A percentile compares a stretch with the other conserved stretches of the same genome.
Evolutionary conservation across 2,888 invertebrate species (phyloP).

Genomic region (Drosophila niveifrons): DNA sequence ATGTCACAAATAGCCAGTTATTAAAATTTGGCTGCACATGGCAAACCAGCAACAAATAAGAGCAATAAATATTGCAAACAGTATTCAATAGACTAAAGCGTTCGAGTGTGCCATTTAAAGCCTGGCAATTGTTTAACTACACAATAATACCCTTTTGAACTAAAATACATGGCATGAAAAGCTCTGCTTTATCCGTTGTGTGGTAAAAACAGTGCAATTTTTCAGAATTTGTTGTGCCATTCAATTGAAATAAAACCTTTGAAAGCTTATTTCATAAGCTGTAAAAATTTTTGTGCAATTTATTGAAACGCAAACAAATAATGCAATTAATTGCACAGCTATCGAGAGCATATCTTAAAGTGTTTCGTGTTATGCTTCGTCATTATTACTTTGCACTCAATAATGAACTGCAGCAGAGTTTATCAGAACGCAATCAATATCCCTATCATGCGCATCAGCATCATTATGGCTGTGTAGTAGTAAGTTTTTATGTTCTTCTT

Average conservation of each 20-base stretch:
- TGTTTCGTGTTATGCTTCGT: not conserved
- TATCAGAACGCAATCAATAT: constrained; percentile 11
- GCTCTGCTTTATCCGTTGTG: not conserved
- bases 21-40: not conserved
- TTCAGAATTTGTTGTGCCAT: not conserved
- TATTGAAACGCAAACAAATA: not conserved
- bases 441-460: constrained; percentile 6
- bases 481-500: constrained; percentile 1
- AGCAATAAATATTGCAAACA: not conserved
- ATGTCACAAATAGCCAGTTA: not conserved
- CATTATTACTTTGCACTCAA: not conserved
- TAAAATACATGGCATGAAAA: too few relatives aligned
- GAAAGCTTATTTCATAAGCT: not conserved
- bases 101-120: too few relatives aligned
- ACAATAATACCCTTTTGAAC: too few relatives aligned
- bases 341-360: not conserved
- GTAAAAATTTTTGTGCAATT: not conserved
- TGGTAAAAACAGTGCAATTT: not conserved
- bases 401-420: constrained; percentile 14
- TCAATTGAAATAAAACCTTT: not conserved
- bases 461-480: not conserved
- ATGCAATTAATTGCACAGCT: not conserved
- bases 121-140: too few relatives aligned
- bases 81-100: not conserved
- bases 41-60: not conserved